phyloP scores from a whole-genome alignment of 2,797 vertebrate species.

The Alfaro cultratus region DNA sequence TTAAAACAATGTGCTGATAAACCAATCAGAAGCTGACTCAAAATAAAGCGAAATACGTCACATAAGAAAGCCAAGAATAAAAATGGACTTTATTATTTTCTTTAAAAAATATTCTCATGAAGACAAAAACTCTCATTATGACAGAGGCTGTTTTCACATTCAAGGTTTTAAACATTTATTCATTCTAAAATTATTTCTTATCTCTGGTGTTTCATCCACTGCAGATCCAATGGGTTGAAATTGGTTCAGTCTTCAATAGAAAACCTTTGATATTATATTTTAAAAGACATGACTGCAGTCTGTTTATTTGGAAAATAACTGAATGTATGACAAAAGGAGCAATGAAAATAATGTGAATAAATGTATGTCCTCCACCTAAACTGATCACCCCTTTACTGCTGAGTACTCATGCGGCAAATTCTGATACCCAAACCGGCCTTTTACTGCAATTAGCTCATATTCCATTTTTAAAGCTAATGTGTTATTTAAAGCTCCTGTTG shows the following conservation, averaged over 20 bases:
- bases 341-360: conserved; percentile 70
- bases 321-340: conserved; percentile 62
- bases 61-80: background rate
- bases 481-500: conserved; percentile 75
- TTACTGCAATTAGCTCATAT: conserved; percentile 76
- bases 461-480: conserved; percentile 73
- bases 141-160: background rate
- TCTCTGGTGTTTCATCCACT: background rate
- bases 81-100: background rate
- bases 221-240: background rate
- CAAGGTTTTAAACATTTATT: background rate
- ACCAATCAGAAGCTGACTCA: background rate
- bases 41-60: background rate
- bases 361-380: conserved; percentile 21
- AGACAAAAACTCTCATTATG: background rate
- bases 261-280: background rate
- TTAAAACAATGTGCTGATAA: background rate
- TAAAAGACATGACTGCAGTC: background rate
- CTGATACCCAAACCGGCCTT: conserved; percentile 45
- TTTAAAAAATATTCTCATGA: background rate
- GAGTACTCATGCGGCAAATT: conserved; percentile 18
- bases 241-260: background rate
- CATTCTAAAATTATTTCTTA: background rate
- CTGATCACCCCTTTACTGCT: conserved; percentile 38
- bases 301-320: conserved; percentile 71